Percentiles rank a stretch among this genome's conserved stretches.
These are phyloP conservation scores for Molossus alvarezi DNA, from an alignment of 2,797 vertebrate species.

Conservation along the genomic window DNA sequence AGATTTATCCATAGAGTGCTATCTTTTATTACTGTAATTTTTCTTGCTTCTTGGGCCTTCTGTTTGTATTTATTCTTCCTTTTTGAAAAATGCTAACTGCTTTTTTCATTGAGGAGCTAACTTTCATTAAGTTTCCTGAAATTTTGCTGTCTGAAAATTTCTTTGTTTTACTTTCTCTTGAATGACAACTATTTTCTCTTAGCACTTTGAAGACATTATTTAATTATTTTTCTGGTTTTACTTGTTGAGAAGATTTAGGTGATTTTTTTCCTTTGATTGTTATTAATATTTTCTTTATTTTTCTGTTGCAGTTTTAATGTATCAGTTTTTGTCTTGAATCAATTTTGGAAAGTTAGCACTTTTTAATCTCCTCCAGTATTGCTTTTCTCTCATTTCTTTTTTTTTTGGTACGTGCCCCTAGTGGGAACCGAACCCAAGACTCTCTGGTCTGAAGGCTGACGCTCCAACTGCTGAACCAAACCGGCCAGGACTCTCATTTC, in stretches of 20 bases:
- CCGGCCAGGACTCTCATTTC: neutral
- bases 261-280: neutral
- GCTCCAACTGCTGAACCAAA: no score
- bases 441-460: no score
- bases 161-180: neutral
- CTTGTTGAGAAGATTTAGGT: slow-evolving; percentile 12
- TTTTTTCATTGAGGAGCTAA: neutral
- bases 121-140: neutral
- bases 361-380: neutral
- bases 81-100: neutral
- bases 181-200: slow-evolving; percentile 4
- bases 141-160: neutral
- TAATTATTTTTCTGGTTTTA: neutral
- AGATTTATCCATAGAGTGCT: neutral
- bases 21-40: neutral
- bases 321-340: neutral
- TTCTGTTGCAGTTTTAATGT: neutral
- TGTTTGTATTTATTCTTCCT: neutral
- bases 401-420: no score
- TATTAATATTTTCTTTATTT: neutral
- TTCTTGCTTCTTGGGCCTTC: neutral
- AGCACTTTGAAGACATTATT: slow-evolving; percentile 15
- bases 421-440: no score
- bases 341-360: neutral
- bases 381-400: neutral